phyloP scores from a whole-genome alignment of 2,888 invertebrate species.

The Pseudeuparius sepicola region DNA sequence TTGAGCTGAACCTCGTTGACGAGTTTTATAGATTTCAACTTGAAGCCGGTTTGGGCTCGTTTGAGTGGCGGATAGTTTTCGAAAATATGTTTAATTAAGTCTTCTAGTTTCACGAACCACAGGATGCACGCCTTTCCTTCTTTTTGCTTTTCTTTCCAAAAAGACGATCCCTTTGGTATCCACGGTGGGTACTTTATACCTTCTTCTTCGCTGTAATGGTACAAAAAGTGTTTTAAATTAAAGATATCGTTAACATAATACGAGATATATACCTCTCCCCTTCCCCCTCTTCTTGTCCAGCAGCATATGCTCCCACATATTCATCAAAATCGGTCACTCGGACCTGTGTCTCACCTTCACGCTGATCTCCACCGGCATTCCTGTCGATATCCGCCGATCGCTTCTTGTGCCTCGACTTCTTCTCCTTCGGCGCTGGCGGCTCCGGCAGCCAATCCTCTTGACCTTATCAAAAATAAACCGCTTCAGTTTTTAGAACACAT shows the following conservation, averaged over 20 bases:
- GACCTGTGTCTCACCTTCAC: no score
- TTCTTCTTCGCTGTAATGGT: no score
- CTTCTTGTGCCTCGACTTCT: slow-evolving; percentile 7
- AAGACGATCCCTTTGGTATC: slow-evolving; percentile 23
- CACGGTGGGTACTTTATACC: slow-evolving; percentile 12
- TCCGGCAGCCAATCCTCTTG: slow-evolving; percentile 32
- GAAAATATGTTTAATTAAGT: slow-evolving; percentile 31
- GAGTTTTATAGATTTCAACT: slow-evolving; percentile 28
- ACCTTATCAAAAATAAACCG: slow-evolving; percentile 14
- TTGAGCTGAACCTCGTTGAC: slow-evolving; percentile 29
- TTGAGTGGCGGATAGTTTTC: slow-evolving; percentile 33
- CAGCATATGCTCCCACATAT: no score
- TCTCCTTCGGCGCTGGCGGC: slow-evolving; percentile 12
- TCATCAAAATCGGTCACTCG: no score
- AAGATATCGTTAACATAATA: no score
- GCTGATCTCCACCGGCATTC: no score
- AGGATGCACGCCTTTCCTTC: slow-evolving; percentile 32
- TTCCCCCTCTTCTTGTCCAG: no score
- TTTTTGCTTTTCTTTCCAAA: slow-evolving; percentile 31
- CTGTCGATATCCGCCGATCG: no score
- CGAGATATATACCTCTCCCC: no score
- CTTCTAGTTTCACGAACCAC: slow-evolving; percentile 32
- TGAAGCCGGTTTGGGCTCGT: slow-evolving; percentile 24
- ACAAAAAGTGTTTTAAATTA: no score
- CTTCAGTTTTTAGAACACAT: no score